These are phyloP conservation scores for Martes martes DNA, from an alignment of 2,113 vertebrate species.

Conservation along the genomic window DNA sequence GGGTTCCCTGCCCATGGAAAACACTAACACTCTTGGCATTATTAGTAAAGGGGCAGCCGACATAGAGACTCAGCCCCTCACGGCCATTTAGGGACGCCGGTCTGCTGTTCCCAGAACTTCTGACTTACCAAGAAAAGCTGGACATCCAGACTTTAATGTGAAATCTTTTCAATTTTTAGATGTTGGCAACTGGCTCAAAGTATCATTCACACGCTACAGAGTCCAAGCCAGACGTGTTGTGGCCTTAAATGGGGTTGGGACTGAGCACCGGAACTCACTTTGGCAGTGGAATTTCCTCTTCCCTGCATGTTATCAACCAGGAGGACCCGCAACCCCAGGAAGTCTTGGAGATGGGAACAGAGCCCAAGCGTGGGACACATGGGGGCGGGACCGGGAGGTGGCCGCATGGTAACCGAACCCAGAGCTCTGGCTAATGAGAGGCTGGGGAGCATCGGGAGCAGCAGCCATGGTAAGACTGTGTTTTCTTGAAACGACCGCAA, in stretches of 20 bases:
- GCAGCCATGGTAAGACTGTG: background rate
- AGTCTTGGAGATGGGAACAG: background rate
- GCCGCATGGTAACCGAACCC: background rate
- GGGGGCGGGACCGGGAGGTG: background rate
- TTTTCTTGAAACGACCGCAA: background rate
- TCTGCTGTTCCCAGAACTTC: background rate
- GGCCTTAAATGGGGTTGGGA: background rate
- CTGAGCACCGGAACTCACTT: background rate
- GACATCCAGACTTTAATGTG: background rate
- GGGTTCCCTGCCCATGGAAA: background rate
- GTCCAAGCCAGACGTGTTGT: background rate
- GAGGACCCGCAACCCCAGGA: background rate
- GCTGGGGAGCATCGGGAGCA: too few relatives aligned
- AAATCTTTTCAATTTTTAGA: background rate
- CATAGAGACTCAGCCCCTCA: background rate
- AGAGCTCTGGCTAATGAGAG: background rate
- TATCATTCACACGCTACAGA: background rate
- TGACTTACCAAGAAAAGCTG: slow-evolving; percentile 17
- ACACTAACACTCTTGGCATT: background rate
- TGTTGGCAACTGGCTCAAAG: background rate
- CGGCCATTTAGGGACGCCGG: background rate
- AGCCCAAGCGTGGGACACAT: background rate
- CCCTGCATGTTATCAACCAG: background rate
- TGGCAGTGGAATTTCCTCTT: background rate
- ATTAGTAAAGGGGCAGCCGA: background rate